Evolutionary conservation across 2,797 vertebrate species (phyloP), one percentile per base, ranked within the genome.

Genomic region (Epinephelus malabaricus): DNA sequence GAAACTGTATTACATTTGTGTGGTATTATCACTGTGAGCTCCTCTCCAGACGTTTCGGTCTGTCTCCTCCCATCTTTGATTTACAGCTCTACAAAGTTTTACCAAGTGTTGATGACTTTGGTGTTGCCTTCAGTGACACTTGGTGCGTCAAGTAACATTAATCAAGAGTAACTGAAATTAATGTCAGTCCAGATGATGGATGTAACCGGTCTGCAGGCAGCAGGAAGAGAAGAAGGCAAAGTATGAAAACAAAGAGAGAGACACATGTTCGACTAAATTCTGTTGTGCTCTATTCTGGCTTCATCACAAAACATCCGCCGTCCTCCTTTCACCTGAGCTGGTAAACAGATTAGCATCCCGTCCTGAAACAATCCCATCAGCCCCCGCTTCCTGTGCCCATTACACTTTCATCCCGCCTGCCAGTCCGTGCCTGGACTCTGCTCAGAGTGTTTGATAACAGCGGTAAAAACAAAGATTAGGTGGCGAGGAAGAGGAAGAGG

Each of bases 281-380:
- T 34, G 34, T 34, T 34, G 34, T 34, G 34, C 34, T 34, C 34
- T 34, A 34, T 34, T 34, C 1, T 34, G 34, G 34, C 34, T 34
- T 34, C 34, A 34, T 34, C 34, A 34, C 34, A 34, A 34, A 34
- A 34, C 34, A 34, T 34, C 34, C 7, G 34, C 25, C 5, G 51
- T 66, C 74, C 49, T 77, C 61, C 23, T 69, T 81, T 74, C 80
- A 81, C 73, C 73, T 78, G 76, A 83, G 73, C 78, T 53, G 70
- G 47, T 77, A 73, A 79, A 79, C 78, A 79, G 80, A 89, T 87
- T 76, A 85, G 46, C 0, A 18, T 55, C 67, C 60, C 10, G 43
- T 68, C 73, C 25, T 40, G 65, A 61, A 69, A 70, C 82, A 85
- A 80, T 83, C 80, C 80, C 78, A 83, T 83, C 75, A 79, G 40